These are phyloP conservation scores for Hypercompe scribonia DNA, from an alignment of 2,888 invertebrate species.

Conservation along the genomic window DNA sequence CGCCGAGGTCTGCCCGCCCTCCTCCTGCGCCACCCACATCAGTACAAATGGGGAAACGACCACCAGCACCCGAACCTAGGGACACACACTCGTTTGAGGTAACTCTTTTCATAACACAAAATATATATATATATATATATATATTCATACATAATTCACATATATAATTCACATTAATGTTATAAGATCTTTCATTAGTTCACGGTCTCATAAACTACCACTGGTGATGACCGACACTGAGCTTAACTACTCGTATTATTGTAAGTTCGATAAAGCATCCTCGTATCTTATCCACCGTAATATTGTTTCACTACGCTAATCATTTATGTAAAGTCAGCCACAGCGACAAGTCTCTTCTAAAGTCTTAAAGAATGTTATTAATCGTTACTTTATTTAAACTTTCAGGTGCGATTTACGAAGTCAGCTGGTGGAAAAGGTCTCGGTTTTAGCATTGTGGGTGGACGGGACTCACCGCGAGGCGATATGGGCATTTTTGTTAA, in stretches of 20 bases:
- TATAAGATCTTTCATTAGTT: background rate
- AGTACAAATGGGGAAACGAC: constrained; percentile 64
- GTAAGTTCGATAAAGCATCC: background rate
- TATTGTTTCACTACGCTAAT: background rate
- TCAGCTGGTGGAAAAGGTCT: constrained; percentile 94
- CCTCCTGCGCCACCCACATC: constrained; percentile 73
- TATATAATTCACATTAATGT: background rate
- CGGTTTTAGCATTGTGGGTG: constrained; percentile 96
- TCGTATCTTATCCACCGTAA: background rate
- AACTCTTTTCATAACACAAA: constrained; percentile 9
- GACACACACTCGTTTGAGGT: constrained; percentile 82
- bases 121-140: too few species aligned
- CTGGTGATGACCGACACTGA: background rate
- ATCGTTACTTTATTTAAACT: constrained; percentile 22
- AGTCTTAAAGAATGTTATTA: background rate
- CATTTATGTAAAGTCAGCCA: background rate
- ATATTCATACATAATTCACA: too few species aligned
- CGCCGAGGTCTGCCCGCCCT: constrained; percentile 75
- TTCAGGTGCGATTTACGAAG: constrained; percentile 90
- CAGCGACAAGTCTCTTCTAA: background rate
- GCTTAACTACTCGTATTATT: background rate
- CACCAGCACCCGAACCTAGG: constrained; percentile 80
- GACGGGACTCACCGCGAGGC: constrained; percentile 93
- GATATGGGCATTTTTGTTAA: constrained; percentile 96
- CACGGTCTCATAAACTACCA: background rate